Evolutionary conservation across 2,797 vertebrate species (phyloP), one percentile per base, ranked within the genome.

Genomic region (Manis pentadactyla): DNA sequence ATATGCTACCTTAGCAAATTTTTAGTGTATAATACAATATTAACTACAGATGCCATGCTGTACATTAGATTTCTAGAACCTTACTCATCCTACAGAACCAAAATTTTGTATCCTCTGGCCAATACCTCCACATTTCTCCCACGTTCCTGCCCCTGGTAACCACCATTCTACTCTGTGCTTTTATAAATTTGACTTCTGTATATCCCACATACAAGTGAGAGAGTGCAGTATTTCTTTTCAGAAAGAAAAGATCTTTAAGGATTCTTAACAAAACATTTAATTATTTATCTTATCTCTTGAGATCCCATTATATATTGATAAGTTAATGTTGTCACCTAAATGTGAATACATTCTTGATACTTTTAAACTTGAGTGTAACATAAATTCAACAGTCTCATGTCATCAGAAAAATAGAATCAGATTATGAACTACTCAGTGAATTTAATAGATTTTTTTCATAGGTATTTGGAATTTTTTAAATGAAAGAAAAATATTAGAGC

Each of bases 281-380:
- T 95, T 89, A 84, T 84, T 63, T 95, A 49, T 15, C 39, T 25
- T 94, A 42, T 90, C 59, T 90, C 53, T 92, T 93, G 37, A 96
- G 59, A 88, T 87, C 23, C 34, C 27, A 42, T 64, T 95, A 37
- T 53, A 42, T 89, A 90, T 53, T 74, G 7, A 79, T 82, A 87
- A 92, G 31, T 74, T 96, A 64, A 42, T 69, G 17, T 86, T 92
- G 21, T 86, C 19, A 82, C 55, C 61, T 71, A 90, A 93, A 59
- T 77, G 23, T 94, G 61, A 93, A 85, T 85, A n/a, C 75, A 90
- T 87, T 79, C 19, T 29, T 96, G 31, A 86, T 71, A 59, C 25
- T 71, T 42, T 68, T 84, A 63, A 94, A 73, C 18, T 74, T 78
- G 25, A 25, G 49, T 78, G 42, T 46, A 46, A 4, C 2, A 2